These are phyloP conservation scores for Orgyia antiqua DNA, from an alignment of 2,888 invertebrate genomes.

Conservation along the genomic window DNA sequence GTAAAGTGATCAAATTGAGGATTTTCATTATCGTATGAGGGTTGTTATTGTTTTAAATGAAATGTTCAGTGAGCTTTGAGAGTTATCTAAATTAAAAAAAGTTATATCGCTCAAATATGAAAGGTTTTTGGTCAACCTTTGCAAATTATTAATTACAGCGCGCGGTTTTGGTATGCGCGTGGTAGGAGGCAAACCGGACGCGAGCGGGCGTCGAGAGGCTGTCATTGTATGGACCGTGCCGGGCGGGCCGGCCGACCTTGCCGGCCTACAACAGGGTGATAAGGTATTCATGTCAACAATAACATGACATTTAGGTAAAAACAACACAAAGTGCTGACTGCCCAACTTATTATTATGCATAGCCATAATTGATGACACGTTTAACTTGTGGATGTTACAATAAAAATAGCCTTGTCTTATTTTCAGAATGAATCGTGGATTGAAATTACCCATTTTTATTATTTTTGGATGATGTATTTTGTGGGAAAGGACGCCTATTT, in stretches of 20 bases:
- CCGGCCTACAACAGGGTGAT: constrained; percentile 92
- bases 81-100: no score
- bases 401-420: no score
- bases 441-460: no score
- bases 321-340: neutral
- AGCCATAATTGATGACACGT: constrained; percentile 1
- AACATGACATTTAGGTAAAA: constrained; percentile 5
- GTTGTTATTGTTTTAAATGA: no score
- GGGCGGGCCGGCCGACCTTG: constrained; percentile 94
- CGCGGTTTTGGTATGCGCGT: constrained; percentile 97
- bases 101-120: constrained; percentile 3
- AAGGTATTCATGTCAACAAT: constrained; percentile 75
- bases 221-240: constrained; percentile 95
- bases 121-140: constrained; percentile 18
- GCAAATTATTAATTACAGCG: constrained; percentile 70
- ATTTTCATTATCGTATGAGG: no score
- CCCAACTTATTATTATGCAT: neutral
- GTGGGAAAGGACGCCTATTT: no score
- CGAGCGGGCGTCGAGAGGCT: constrained; percentile 91
- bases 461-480: no score
- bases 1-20: no score
- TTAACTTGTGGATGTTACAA: neutral
- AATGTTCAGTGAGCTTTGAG: no score
- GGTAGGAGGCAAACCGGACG: constrained; percentile 93
- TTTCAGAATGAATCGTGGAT: no score